Conservation (phyloP, 1,140 invertebrate species). For the Acyrthosiphon pisum region DNA sequence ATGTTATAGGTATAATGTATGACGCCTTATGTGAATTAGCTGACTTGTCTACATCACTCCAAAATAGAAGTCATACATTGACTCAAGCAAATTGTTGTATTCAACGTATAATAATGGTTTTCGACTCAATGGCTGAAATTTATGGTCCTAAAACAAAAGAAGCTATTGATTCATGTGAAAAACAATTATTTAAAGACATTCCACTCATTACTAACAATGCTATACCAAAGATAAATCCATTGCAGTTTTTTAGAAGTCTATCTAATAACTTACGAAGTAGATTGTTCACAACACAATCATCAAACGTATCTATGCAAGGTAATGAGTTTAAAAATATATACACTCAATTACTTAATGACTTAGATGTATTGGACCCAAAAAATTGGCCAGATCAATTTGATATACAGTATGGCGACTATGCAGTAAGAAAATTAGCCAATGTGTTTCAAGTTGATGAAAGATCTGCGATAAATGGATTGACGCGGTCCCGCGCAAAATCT, state of each 20-base stretch:
- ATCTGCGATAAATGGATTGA: too few relatives aligned
- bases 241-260: too few relatives aligned
- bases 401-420: too few relatives aligned
- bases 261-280: too few relatives aligned
- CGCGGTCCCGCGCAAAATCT: too few relatives aligned
- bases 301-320: too few relatives aligned
- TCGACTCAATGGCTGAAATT: background rate
- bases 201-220: background rate
- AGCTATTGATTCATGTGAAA: background rate
- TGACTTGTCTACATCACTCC: background rate
- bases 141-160: background rate
- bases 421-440: too few relatives aligned
- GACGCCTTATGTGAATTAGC: background rate
- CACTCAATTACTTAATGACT: background rate
- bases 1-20: constrained; percentile 9
- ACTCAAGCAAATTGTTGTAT: background rate
- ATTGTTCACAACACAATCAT: too few relatives aligned
- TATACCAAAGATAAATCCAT: background rate
- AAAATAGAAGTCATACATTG: background rate
- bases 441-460: too few relatives aligned
- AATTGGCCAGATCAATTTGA: background rate
- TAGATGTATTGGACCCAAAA: background rate
- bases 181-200: background rate
- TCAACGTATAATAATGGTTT: background rate
- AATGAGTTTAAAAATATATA: too few relatives aligned